Conservation (phyloP, 2,113 vertebrate species). For the Hemichromis elongatus region DNA sequence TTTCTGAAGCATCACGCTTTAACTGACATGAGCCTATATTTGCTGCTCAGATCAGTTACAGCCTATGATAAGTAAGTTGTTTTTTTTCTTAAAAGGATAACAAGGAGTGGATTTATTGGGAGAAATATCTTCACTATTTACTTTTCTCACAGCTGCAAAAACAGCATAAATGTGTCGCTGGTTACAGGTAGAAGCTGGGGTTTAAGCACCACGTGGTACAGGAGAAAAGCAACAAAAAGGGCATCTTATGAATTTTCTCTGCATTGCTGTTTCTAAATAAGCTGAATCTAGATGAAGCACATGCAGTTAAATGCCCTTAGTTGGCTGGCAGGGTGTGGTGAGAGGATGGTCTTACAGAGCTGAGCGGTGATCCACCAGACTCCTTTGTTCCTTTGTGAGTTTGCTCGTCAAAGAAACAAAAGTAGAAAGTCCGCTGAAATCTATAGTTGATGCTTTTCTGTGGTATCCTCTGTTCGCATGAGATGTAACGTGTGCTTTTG, state of each 20-base stretch:
- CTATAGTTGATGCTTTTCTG: constrained; percentile 1
- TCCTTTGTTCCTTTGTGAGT: constrained; percentile 51
- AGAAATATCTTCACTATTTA: background rate
- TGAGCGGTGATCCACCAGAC: background rate
- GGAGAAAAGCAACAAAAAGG: background rate
- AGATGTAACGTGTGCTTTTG: background rate
- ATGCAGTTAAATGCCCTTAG: constrained; percentile 26
- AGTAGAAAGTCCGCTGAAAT: background rate
- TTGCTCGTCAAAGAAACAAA: constrained; percentile 19
- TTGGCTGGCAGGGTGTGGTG: constrained; percentile 58
- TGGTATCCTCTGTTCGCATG: background rate
- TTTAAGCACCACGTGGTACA: background rate
- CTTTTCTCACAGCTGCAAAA: background rate
- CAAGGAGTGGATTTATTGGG: background rate
- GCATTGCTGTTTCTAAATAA: background rate
- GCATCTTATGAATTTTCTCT: background rate
- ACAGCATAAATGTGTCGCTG: background rate
- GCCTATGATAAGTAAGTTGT: background rate
- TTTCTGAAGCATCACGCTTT: background rate
- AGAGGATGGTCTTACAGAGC: constrained; percentile 27
- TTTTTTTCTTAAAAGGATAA: background rate
- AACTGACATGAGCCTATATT: constrained; percentile 10
- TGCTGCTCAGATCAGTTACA: constrained; percentile 14
- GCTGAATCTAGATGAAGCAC: background rate
- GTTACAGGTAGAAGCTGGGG: background rate